These are phyloP conservation scores for Maniola hyperantus DNA, from an alignment of 2,888 invertebrate species.

Conservation along the genomic window DNA sequence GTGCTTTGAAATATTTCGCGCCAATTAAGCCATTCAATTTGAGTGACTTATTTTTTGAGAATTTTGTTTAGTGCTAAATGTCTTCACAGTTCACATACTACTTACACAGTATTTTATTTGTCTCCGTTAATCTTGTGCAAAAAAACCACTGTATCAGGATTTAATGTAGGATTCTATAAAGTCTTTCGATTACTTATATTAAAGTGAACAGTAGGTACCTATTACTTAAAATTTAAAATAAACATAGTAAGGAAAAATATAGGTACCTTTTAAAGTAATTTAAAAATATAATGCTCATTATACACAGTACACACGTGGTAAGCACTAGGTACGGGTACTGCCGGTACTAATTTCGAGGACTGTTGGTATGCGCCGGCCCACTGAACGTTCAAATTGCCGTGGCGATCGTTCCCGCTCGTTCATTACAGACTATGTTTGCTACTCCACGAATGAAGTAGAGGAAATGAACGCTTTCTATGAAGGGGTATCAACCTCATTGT, in stretches of 20 bases:
- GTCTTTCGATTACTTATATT: too few relatives aligned
- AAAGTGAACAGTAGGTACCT: too few relatives aligned
- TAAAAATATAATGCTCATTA: constrained; percentile 27
- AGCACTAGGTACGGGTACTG: constrained; percentile 41
- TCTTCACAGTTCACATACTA: too few relatives aligned
- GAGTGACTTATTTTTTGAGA: not conserved
- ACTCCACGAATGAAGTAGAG: constrained; percentile 61
- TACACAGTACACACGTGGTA: constrained; percentile 10
- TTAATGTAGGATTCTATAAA: too few relatives aligned
- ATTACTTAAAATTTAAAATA: too few relatives aligned
- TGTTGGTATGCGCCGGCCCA: constrained; percentile 69
- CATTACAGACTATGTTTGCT: constrained; percentile 68
- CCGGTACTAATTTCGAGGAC: constrained; percentile 70
- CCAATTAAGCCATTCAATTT: constrained; percentile 40
- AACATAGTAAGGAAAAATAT: not conserved
- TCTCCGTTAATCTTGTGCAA: too few relatives aligned
- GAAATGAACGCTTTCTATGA: constrained; percentile 68
- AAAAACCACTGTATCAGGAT: too few relatives aligned
- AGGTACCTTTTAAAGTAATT: not conserved
- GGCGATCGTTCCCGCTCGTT: constrained; percentile 59
- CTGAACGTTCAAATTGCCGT: constrained; percentile 76
- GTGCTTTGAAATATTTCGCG: constrained; percentile 40
- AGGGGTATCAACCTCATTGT: constrained; percentile 52
- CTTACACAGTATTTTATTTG: not conserved
- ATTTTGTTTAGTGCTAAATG: not conserved